These are phyloP conservation scores for Lathronympha strigana DNA, from an alignment of 2,888 invertebrate genomes.

Conservation along the genomic window DNA sequence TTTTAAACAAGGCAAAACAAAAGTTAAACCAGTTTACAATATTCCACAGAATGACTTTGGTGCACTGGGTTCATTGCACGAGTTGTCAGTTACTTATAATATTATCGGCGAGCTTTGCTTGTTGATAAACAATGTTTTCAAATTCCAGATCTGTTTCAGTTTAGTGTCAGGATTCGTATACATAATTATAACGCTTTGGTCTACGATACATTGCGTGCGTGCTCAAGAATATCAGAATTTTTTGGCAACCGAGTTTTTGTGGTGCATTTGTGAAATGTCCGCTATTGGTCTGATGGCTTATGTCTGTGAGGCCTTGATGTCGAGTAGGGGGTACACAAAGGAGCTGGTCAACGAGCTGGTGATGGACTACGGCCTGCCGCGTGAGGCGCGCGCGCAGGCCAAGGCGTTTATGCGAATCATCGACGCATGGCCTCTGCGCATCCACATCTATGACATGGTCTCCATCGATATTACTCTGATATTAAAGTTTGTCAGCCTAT, in stretches of 20 bases:
- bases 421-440: constrained; percentile 48
- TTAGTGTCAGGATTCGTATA: constrained; percentile 37
- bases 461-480: constrained; percentile 67
- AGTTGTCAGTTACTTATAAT: constrained; percentile 39
- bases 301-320: constrained; percentile 35
- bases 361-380: constrained; percentile 41
- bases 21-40: neutral
- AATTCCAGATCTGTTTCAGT: constrained; percentile 42
- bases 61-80: constrained; percentile 15
- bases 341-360: constrained; percentile 41
- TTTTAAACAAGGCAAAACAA: neutral
- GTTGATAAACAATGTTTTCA: constrained; percentile 40
- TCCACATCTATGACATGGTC: constrained; percentile 67
- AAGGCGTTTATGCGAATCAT: constrained; percentile 43
- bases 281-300: constrained; percentile 32
- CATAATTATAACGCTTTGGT: constrained; percentile 41
- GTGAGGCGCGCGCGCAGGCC: constrained; percentile 32
- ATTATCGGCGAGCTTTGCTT: constrained; percentile 37
- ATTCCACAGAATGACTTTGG: neutral
- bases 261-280: constrained; percentile 31
- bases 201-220: constrained; percentile 30
- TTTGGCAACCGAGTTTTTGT: constrained; percentile 31
- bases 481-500: constrained; percentile 69
- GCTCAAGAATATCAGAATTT: constrained; percentile 5
- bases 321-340: constrained; percentile 35